phyloP scores from a whole-genome alignment of 2,113 vertebrate genomes.

The Corvus hawaiiensis region DNA sequence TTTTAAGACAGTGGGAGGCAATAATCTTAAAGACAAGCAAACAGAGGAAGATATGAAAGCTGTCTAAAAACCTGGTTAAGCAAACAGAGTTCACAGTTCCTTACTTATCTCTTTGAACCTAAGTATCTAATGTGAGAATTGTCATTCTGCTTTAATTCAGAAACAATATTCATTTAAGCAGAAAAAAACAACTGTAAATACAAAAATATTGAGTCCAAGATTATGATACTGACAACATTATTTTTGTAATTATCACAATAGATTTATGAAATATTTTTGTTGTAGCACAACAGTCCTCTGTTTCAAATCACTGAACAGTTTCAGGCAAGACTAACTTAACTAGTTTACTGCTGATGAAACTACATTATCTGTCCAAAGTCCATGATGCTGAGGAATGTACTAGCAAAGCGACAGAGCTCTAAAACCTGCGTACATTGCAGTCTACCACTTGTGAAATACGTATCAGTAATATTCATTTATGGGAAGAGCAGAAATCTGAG shows the following conservation, averaged over 20 bases:
- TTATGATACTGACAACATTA: background rate
- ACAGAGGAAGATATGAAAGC: background rate
- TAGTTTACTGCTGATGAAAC: background rate
- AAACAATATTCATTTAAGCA: background rate
- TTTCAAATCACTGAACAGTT: background rate
- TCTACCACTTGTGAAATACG: background rate
- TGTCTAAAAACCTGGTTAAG: background rate
- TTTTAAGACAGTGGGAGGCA: background rate
- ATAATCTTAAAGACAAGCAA: background rate
- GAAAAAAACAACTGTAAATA: background rate
- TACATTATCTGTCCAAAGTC: background rate
- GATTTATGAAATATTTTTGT: background rate
- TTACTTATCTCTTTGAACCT: background rate
- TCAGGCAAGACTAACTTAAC: background rate
- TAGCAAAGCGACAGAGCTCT: background rate
- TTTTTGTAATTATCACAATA: background rate
- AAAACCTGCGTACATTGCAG: fast-evolving
- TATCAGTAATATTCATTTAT: background rate
- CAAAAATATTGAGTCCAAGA: background rate
- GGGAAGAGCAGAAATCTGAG: background rate
- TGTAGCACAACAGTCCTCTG: background rate
- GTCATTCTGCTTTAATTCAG: background rate
- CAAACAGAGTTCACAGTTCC: background rate
- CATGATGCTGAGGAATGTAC: background rate
- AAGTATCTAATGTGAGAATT: background rate